These are phyloP conservation scores for Chelon auratus DNA, from an alignment of 2,797 vertebrate genomes.

Conservation along the genomic window DNA sequence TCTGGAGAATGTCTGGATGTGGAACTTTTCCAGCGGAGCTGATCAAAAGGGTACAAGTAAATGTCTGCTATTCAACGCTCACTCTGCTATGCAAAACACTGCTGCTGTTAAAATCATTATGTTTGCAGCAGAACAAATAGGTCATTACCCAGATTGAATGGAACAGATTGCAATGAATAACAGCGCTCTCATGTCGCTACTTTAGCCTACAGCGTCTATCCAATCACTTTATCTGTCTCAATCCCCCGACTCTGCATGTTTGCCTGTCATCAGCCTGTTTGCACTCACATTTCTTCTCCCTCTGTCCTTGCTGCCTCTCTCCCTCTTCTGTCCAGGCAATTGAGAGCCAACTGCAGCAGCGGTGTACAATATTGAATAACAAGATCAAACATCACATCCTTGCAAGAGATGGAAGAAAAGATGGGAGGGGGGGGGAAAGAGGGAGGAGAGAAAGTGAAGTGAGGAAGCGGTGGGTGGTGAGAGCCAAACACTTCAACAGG, in stretches of 20 bases:
- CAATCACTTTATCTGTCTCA: slow-evolving; percentile 39
- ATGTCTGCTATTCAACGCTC: slow-evolving; percentile 12
- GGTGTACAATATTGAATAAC: slow-evolving; percentile 40
- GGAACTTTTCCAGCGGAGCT: slow-evolving; percentile 2
- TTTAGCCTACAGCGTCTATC: slow-evolving; percentile 49
- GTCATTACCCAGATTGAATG: slow-evolving; percentile 48
- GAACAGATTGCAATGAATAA: slow-evolving; percentile 42
- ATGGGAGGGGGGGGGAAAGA: slow-evolving; percentile 35
- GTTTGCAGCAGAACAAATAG: slow-evolving; percentile 35
- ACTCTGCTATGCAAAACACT: slow-evolving; percentile 10
- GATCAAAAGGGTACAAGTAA: slow-evolving; percentile 12
- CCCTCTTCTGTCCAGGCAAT: slow-evolving; percentile 58
- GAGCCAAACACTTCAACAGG: slow-evolving; percentile 50
- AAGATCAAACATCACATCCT: slow-evolving; percentile 59
- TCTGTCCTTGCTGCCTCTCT: slow-evolving; percentile 23
- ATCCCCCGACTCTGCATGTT: slow-evolving; percentile 13
- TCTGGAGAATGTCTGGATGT: neutral
- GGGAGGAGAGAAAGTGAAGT: slow-evolving; percentile 39
- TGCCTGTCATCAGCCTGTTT: slow-evolving; percentile 22
- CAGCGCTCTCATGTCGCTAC: slow-evolving; percentile 38
- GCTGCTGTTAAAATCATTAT: slow-evolving; percentile 9
- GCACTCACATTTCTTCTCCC: neutral
- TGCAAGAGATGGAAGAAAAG: slow-evolving; percentile 41
- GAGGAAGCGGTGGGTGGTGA: slow-evolving; percentile 52
- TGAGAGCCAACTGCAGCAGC: slow-evolving; percentile 18